These are phyloP conservation scores for Dicycla oo DNA, from an alignment of 2,888 invertebrate genomes.

Conservation along the genomic window DNA sequence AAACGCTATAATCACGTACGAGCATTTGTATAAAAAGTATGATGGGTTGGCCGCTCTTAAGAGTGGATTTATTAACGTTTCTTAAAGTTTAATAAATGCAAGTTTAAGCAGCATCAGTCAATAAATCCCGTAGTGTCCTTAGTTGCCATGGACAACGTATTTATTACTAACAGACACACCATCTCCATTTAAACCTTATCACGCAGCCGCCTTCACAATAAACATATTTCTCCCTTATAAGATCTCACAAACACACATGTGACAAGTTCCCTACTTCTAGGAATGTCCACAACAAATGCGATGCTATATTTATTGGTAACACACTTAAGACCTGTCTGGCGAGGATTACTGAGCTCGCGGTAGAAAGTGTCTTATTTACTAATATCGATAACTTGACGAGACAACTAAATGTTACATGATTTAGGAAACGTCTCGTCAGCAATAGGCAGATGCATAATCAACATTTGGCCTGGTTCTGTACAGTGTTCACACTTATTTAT, in stretches of 20 bases:
- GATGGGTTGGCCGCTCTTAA: no score
- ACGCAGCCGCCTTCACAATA: not conserved
- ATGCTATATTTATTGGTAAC: constrained; percentile 52
- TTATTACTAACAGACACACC: not conserved
- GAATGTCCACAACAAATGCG: constrained; percentile 42
- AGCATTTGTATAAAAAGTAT: no score
- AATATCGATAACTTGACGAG: constrained; percentile 4
- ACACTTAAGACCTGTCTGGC: constrained; percentile 44
- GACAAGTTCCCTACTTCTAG: constrained; percentile 6
- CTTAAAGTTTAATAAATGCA: no score
- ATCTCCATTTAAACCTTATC: not conserved
- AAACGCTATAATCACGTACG: no score
- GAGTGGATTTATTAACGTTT: not conserved
- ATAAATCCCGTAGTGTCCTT: not conserved
- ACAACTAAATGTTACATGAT: constrained; percentile 15
- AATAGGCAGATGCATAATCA: not conserved
- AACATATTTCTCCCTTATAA: not conserved
- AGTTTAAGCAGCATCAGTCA: not conserved
- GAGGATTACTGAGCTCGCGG: constrained; percentile 48
- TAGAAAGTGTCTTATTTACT: constrained; percentile 56
- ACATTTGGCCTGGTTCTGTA: no score
- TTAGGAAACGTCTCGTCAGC: not conserved
- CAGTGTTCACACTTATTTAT: no score
- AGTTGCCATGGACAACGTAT: not conserved
- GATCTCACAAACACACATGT: not conserved